Percentiles rank a stretch among this genome's conserved stretches.
Conservation (phyloP, 2,113 vertebrate genomes). For the Neotragus moschatus region DNA sequence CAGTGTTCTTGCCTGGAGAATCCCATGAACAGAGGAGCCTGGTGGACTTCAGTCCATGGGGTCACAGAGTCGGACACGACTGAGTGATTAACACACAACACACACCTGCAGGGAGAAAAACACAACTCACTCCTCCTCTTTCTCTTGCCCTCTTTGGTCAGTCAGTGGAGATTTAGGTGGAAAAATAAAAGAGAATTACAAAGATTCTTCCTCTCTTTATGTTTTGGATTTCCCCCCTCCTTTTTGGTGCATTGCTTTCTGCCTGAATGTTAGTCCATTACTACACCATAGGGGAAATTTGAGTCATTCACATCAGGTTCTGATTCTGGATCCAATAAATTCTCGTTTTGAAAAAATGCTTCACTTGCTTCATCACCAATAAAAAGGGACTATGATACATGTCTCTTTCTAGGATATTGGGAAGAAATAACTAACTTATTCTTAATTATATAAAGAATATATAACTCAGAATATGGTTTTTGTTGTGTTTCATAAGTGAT, state of each 20-base stretch:
- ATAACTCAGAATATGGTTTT: background rate
- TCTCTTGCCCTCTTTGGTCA: background rate
- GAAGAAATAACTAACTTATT: background rate
- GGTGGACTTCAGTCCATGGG: background rate
- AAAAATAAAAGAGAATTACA: background rate
- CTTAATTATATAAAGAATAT: background rate
- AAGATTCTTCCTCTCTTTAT: background rate
- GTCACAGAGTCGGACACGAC: background rate
- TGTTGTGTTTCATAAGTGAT: background rate
- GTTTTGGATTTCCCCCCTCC: background rate
- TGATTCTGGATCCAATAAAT: background rate
- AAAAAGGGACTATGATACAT: too few relatives aligned
- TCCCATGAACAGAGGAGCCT: background rate
- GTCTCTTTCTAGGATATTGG: background rate
- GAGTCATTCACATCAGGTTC: background rate
- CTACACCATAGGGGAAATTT: background rate
- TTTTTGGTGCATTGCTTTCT: background rate
- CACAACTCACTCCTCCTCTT: too few relatives aligned
- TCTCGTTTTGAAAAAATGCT: background rate
- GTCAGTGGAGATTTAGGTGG: background rate
- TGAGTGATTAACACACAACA: fast-evolving
- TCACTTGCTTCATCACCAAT: background rate
- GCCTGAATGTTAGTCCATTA: background rate
- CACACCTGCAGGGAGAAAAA: background rate
- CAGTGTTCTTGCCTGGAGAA: background rate